Conservation (phyloP, 30 jellyfish, hydroid and myxozoan genomes). For the Cassiopea xamachana region DNA sequence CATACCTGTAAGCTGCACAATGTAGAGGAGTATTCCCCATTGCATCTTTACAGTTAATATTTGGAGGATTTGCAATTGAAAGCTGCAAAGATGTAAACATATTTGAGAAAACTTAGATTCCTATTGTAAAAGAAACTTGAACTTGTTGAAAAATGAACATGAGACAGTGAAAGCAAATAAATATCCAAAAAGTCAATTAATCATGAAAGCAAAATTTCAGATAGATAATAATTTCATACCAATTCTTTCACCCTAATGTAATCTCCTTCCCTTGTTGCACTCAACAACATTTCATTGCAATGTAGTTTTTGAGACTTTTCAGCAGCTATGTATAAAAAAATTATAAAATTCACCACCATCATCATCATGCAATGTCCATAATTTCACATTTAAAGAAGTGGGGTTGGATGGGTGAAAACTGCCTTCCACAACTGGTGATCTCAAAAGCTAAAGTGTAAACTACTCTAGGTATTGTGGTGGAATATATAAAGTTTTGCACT, state of each 20-base stretch:
- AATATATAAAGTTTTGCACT: too few species aligned
- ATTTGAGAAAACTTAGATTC: background rate
- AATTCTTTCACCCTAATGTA: conserved; percentile 61
- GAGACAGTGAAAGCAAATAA: background rate
- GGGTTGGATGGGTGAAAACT: too few species aligned
- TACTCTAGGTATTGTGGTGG: too few species aligned
- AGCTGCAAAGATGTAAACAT: conserved; percentile 53
- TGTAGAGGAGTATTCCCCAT: conserved; percentile 99
- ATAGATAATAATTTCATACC: conserved; percentile 46
- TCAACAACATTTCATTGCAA: conserved; percentile 80
- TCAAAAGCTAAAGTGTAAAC: too few species aligned
- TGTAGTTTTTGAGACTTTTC: conserved; percentile 91
- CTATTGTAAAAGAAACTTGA: background rate
- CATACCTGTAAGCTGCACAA: conserved; percentile 97
- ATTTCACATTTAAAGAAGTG: too few species aligned
- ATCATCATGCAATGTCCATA: too few species aligned
- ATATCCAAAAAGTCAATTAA: background rate
- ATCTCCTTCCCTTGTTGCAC: conserved; percentile 96
- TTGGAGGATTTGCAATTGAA: conserved; percentile 88
- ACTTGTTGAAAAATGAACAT: background rate
- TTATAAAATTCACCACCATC: too few species aligned
- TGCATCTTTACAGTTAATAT: conserved; percentile 87
- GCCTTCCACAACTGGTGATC: too few species aligned
- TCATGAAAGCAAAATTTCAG: background rate
- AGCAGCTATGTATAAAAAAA: conserved; percentile 74